Base-by-base conservation (phyloP, 2,113 vertebrate species). In the Probosciger aterrimus region DNA sequence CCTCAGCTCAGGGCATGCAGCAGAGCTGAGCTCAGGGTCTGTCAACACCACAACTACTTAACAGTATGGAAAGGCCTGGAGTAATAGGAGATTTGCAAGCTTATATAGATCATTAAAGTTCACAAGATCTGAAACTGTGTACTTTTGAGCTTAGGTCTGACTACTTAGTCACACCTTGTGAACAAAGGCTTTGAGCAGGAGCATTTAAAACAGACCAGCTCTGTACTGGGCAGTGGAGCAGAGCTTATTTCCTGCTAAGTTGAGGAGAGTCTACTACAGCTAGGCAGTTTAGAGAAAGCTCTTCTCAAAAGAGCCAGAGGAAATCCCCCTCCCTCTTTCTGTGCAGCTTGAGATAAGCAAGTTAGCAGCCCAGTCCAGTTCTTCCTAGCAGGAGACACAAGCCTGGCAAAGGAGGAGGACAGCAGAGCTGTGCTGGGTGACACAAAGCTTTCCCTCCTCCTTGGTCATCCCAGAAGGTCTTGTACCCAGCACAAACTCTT, bases 151-250 rank as follows among this genome's bases (percentile, higher is more conserved):
- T 95, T 28, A 73, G 87, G 93, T 23, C 90, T 79, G 95, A 43
- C 86, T 90, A 35, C 86, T 93, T 52, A 39, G 92, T 96, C 90
- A 96, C 90, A 93, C 68, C 92, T 81, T 37, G 80, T 84, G 92
- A 82, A 79, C 93, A 95, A 97, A 88, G 88, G 95, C 96, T 93
- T 93, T 84, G 92, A 84, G 93, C 92, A 75, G 85, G 44, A 79
- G 86, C 69, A 30, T 67, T 23, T 80, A 79, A 25, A 57, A 62
- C 69, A 90, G 95, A 47, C 65, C 90, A 84, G 86, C 92, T 78
- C 95, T 2, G 9, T 55, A 68, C 62, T 81, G 52, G 95, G 53
- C 52, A 53, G 37, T 0, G 6, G 50, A 88, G 71, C 80, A 59
- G 83, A 84, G 92, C 94, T 94, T 84, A 90, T 90, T 96, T 90